Evolutionary conservation across 2,888 invertebrate genomes (phyloP), one percentile per base, ranked within the genome.

Genomic region (Polydrusus pterygomalis): DNA sequence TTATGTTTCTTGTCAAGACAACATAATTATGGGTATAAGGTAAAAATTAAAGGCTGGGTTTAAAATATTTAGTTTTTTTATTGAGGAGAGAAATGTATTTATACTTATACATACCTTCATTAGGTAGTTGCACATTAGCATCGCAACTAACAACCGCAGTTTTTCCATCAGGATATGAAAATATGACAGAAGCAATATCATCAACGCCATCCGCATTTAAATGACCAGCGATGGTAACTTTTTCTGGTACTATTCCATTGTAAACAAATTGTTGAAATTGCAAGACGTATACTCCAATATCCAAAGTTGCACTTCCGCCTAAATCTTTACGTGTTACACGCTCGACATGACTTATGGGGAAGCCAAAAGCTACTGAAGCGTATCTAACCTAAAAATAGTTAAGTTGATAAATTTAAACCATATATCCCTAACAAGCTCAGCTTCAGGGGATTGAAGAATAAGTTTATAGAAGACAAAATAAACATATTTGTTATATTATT

Each of bases 291-390:
- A 96, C 89, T 0, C 96, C 96, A 49, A 96, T 87, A 83, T 95
- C 95, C 75, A 94, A 87, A 18, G 92, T 90, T 0, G 91, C 92
- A 17, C 94, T 95, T 17, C 95, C 96, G 15, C 95, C 96, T 43
- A 93, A 83, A 9, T 63, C 51, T 64, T 73, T 76, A n/a, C 18
- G 43, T 18, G 34, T 73, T 9, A 76, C n/a, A 9, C 63, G 30
- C 0, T 63, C 51, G 97, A 87, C 75, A 92, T 91, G 75, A 92
- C 91, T 87, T 96, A 97, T 43, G 30, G 54, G 43, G 20, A 71
- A 47, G 7, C 75, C 75, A 38, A 75, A 75, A 43, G 64, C 51
- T 17, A 69, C 62, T 34, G 70, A 58, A 15, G 40, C 75, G 45
- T 64, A 63, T 43, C 49, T 65, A n/a, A 70, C 49, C 75, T 75